phyloP scores from a whole-genome alignment of 2,113 vertebrate species.

The Erythrolamprus reginae region DNA sequence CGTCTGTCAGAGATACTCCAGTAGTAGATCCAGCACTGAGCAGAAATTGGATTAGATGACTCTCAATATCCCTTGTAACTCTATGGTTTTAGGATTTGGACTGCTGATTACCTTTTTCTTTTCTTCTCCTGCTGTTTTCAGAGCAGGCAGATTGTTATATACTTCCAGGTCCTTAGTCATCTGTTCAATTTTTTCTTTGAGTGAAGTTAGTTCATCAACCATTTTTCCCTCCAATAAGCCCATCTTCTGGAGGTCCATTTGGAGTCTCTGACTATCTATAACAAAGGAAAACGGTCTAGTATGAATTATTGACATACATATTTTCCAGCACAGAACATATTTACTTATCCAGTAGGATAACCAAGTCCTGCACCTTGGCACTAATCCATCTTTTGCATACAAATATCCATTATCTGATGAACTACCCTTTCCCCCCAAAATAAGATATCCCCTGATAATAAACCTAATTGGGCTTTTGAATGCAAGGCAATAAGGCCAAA shows the following conservation, averaged over 20 bases:
- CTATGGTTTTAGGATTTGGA: neutral
- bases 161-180: constrained; percentile 77
- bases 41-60: neutral
- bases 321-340: neutral
- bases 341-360: neutral
- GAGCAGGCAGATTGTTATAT: constrained; percentile 82
- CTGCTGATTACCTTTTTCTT: constrained; percentile 78
- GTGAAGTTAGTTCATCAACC: constrained; percentile 74
- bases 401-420: constrained; percentile 21
- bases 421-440: neutral
- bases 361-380: constrained; percentile 9
- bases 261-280: constrained; percentile 86
- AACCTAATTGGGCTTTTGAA: too few relatives aligned
- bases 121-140: constrained; percentile 81
- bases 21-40: neutral
- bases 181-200: constrained; percentile 80
- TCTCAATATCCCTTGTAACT: neutral
- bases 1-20: neutral
- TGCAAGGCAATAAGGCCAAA: too few relatives aligned
- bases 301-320: neutral
- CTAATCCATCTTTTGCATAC: constrained; percentile 3
- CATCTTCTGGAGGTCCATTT: constrained; percentile 93
- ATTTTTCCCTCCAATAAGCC: constrained; percentile 92
- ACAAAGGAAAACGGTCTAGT: neutral
- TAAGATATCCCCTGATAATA: too few relatives aligned